These are phyloP conservation scores for Chloroclysta siterata DNA, from an alignment of 2,888 invertebrate genomes.

Conservation along the genomic window DNA sequence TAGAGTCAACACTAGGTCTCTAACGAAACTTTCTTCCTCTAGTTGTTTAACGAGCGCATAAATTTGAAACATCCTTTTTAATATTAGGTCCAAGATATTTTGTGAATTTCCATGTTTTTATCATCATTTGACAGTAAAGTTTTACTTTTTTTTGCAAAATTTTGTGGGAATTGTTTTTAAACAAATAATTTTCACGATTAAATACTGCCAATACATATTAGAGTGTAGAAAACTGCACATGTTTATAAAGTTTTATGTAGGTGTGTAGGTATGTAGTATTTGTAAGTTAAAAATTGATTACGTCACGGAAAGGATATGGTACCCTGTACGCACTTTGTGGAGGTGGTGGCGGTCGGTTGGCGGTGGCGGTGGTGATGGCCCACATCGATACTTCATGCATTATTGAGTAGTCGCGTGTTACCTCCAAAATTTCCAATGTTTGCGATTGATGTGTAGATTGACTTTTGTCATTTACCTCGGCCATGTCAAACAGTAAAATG, in stretches of 20 bases:
- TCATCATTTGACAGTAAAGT: too few species aligned
- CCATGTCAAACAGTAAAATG: conserved; percentile 82
- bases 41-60: neutral
- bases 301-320: conserved; percentile 51
- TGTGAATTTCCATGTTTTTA: too few species aligned
- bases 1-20: conserved; percentile 45
- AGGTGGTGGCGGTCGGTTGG: conserved; percentile 51
- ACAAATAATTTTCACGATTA: too few species aligned
- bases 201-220: too few species aligned
- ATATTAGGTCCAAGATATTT: too few species aligned
- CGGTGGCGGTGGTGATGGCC: conserved; percentile 70
- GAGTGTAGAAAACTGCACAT: too few species aligned
- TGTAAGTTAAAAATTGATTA: conserved; percentile 24
- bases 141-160: too few species aligned
- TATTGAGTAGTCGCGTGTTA: conserved; percentile 82
- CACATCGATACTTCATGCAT: conserved; percentile 84
- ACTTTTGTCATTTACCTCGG: conserved; percentile 84
- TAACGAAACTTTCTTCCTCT: conserved; percentile 50
- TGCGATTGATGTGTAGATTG: conserved; percentile 85
- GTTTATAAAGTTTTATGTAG: too few species aligned
- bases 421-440: conserved; percentile 84
- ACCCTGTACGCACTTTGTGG: conserved; percentile 60
- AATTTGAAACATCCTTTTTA: too few species aligned
- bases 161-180: too few species aligned
- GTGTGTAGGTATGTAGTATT: neutral